Base-by-base conservation (phyloP, 2,113 vertebrate genomes). In the Prinia subflava region DNA sequence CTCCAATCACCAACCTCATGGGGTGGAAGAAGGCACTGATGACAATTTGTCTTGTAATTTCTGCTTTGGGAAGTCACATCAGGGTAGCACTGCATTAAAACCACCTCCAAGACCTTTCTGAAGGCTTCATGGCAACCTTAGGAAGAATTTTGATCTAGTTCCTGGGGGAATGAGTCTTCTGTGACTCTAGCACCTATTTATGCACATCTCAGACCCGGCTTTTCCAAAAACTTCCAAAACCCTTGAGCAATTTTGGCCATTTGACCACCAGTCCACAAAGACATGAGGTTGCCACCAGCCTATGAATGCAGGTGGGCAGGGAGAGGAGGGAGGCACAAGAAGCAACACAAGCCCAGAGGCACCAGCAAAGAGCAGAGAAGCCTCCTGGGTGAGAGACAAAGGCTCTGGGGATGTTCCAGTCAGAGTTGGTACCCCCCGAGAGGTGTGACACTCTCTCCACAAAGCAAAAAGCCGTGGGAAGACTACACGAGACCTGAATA, bases 401-500 rank as follows among this genome's bases (percentile, higher is more conserved):
- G 24, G 41, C 53, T 69, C 67, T 80, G 46, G 62, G 53, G 91
- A 68, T 0, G 2, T 30, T 86, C 71, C 57, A 52, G 0, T 35
- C 63, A 64, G 28, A 83, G n/a, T 6, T 49, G 46, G 30, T 41
- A 24, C 19, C 37, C 75, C 31, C 1, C 5, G 25, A 76, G 31
- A 73, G 8, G 22, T 2, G 2, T 10, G 41, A 41, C 42, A 4
- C 28, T 73, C n/a, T 15, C 14, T 73, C 21, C 77, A 60, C 15
- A 25, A 68, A 37, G 33, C 59, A 83, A 60, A 84, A 78, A 63
- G 4, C 27, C 22, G 5, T 12, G 18, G 41, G 23, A 64, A 86
- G 62, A 7, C n/a, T 30, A 8, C 71, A 31, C 0, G 0, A 80
- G 68, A 37, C 31, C 28, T 42, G 31, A 55, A 73, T 9, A 39